Evolutionary conservation across 2,113 vertebrate genomes (phyloP).

Genomic region (Tetrax tetrax): DNA sequence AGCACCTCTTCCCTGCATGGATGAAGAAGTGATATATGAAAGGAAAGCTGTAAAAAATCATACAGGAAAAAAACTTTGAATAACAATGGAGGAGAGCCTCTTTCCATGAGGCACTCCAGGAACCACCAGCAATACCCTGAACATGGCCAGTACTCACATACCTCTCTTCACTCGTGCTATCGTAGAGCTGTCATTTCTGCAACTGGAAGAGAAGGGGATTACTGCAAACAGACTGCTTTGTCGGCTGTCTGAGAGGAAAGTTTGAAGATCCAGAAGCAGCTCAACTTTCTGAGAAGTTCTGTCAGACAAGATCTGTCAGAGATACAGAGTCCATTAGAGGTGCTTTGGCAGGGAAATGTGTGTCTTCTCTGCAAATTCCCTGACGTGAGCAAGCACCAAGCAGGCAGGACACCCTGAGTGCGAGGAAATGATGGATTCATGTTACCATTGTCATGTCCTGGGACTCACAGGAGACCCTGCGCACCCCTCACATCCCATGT

Average conservation of each 20-base stretch:
- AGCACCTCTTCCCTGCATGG: background rate
- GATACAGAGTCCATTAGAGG: background rate
- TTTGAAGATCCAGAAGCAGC: background rate
- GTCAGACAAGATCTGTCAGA: background rate
- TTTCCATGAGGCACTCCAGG: background rate
- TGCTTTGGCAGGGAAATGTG: background rate
- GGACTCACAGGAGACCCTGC: background rate
- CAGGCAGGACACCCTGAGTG: background rate
- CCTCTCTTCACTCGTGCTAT: background rate
- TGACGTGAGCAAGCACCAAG: background rate
- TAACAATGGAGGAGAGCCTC: background rate
- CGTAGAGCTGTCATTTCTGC: background rate
- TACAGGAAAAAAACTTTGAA: background rate
- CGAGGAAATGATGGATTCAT: background rate
- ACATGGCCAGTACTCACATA: rapidly evolving
- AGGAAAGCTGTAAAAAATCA: background rate
- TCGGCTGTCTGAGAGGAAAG: background rate
- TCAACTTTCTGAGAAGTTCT: background rate
- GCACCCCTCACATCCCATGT: background rate
- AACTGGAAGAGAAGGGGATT: background rate
- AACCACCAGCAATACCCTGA: background rate
- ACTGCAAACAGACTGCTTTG: background rate
- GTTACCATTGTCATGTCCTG: background rate
- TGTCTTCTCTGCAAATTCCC: background rate
- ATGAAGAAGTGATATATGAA: background rate